phyloP scores from a whole-genome alignment of 2,888 invertebrate genomes.

The Hydrotaea diabolus region DNA sequence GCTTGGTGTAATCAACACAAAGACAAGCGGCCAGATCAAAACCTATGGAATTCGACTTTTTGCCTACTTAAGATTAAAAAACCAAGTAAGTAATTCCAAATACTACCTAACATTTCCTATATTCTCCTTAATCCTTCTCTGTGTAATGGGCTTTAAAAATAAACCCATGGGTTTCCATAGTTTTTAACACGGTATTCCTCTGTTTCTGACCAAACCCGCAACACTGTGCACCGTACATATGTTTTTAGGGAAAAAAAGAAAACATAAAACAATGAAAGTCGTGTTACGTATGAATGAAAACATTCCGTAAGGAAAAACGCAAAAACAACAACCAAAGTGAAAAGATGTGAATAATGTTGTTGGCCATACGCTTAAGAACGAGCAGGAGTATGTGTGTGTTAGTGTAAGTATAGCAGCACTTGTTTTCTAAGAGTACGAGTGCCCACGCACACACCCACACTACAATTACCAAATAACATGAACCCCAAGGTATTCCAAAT shows the following conservation, averaged over 20 bases:
- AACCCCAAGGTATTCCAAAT: slow-evolving; percentile 35
- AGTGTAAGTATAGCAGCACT: neutral
- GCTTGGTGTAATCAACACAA: no score
- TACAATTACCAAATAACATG: neutral
- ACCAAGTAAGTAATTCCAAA: no score
- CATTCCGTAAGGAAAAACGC: neutral
- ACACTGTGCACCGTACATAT: neutral
- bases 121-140: no score
- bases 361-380: neutral
- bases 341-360: slow-evolving; percentile 5
- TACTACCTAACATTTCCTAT: no score
- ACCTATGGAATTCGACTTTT: no score
- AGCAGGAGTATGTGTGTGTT: neutral
- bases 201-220: no score
- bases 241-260: neutral
- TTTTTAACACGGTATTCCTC: no score
- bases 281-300: neutral
- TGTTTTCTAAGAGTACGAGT: neutral
- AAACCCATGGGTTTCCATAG: no score
- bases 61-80: no score
- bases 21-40: no score
- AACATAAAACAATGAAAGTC: slow-evolving; percentile 9
- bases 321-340: neutral
- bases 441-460: neutral
- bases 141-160: no score